Conservation (phyloP, 1,140 invertebrate species). For the Plutomurus gul region DNA sequence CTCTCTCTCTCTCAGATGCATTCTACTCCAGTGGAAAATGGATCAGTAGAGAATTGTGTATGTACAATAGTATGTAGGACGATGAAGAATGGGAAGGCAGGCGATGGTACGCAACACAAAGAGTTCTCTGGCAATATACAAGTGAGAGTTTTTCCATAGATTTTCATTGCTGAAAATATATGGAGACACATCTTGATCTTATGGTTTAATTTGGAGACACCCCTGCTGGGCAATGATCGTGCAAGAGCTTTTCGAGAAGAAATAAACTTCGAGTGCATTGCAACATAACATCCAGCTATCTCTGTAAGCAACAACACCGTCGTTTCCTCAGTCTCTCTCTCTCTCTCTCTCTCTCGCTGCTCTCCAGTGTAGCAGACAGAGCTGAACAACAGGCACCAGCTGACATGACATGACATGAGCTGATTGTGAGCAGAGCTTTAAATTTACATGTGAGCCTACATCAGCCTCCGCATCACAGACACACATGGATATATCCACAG, state of each 20-base stretch:
- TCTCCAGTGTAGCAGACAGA: background rate
- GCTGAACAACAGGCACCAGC: background rate
- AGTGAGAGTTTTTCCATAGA: background rate
- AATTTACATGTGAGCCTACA: background rate
- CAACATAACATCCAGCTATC: too few relatives aligned
- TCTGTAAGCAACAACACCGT: too few relatives aligned
- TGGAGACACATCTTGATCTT: conserved; percentile 26
- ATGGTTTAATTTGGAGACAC: conserved; percentile 18
- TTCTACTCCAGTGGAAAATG: too few relatives aligned
- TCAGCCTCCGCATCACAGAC: background rate
- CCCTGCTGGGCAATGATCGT: conserved; percentile 14
- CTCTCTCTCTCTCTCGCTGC: background rate
- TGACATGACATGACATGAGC: background rate
- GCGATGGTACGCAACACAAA: background rate
- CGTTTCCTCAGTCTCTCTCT: too few relatives aligned
- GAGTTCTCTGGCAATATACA: background rate
- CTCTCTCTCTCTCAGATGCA: too few relatives aligned
- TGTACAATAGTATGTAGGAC: background rate
- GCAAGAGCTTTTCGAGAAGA: background rate
- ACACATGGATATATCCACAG: too few relatives aligned
- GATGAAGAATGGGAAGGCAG: background rate
- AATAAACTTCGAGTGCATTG: background rate
- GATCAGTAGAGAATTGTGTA: too few relatives aligned
- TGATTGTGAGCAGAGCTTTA: conserved; percentile 4
- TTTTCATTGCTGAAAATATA: conserved; percentile 22